Base-by-base conservation (phyloP, 2,797 vertebrate genomes). In the Eulemur coronatus region DNA sequence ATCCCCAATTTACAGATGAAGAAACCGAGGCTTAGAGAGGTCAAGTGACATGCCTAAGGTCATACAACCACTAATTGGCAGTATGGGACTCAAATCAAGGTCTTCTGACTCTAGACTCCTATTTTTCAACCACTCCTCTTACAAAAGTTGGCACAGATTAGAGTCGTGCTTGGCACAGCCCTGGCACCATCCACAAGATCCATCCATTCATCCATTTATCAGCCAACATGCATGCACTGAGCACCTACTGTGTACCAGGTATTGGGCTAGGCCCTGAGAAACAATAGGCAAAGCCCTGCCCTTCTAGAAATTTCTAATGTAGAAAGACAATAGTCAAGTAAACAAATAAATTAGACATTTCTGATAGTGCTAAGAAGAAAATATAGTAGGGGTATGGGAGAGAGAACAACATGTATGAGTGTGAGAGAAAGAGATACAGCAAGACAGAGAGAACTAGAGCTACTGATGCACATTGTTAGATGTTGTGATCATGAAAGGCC, bases 21-120 rank as follows among this genome's bases (percentile, higher is more conserved):
- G 84, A 89, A 86, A 89, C 38, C 1, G 17, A 91, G 73, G 57
- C 18, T 88, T 93, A 84, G 79, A 89, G 57, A 93, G 65, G 90
- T 94, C 90, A 95, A 57, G 52, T 80, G 95, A 92, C 46, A 65
- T 46, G 14, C 48, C 61, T 86, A 92, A 75, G 65, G 92, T 92
- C 43, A 86, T n/a, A 73, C 46, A 92, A 72, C 50, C 86, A 82
- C 85, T 95, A 93, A 96, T 81, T 88, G 87, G 48, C 81, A 85
- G 38, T 87, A 38, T 72, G 59, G 57, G 35, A 67, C 63, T 89
- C 35, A 38, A 95, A 86, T 94, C 61, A 89, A 96, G 80, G n/a
- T 91, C 93, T 97, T 67, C 93, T 89, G 95, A 97, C 69, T 97
- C 28, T 67, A 93, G 65, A 81, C 48, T 10, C 10, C 76, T 86